Conservation (phyloP, 2,113 vertebrate species). For the Catharus fuscescens region DNA sequence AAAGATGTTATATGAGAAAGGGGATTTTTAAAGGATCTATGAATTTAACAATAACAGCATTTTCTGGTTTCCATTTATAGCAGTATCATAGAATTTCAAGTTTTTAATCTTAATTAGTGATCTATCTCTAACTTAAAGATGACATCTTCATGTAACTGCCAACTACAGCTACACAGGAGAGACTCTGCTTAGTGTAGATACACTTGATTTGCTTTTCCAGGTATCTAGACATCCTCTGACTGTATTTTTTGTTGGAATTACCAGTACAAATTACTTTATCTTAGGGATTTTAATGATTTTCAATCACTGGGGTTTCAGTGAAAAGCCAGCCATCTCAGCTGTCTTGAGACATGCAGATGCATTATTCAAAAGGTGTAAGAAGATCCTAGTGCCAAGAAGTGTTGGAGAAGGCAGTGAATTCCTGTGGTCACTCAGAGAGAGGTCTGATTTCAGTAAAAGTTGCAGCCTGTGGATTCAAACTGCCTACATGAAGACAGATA, state of each 20-base stretch:
- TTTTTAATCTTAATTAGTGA: not conserved
- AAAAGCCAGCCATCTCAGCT: not conserved
- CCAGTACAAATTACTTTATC: not conserved
- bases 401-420: not conserved
- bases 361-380: not conserved
- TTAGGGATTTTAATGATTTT: not conserved
- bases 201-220: not conserved
- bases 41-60: not conserved
- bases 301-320: not conserved
- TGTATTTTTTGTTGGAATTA: not conserved
- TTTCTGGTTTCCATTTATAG: not conserved
- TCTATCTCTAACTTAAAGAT: not conserved
- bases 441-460: not conserved
- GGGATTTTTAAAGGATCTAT: not conserved
- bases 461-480: not conserved
- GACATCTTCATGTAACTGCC: not conserved
- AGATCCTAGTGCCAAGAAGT: not conserved
- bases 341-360: not conserved
- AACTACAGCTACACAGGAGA: not conserved
- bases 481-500: not conserved
- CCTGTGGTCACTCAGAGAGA: not conserved
- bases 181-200: not conserved
- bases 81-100: not conserved
- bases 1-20: not conserved
- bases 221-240: not conserved